Evolutionary conservation across 2,797 vertebrate species (phyloP).

Genomic region (Iguana delicatissima): DNA sequence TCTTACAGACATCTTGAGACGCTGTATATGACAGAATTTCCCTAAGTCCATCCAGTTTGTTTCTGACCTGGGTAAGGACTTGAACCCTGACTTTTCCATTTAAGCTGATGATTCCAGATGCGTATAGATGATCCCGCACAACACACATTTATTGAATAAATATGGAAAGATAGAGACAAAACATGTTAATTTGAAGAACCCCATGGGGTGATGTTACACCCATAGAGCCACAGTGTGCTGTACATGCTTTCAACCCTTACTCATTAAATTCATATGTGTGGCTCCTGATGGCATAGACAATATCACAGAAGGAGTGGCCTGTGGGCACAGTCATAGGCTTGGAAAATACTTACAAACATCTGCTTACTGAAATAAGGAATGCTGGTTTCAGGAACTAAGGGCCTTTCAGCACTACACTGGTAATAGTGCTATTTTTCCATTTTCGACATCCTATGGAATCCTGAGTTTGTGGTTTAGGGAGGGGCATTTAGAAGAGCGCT

Average conservation of each 20-base stretch:
- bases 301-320: too few species aligned
- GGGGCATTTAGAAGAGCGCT: too few species aligned
- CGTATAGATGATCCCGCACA: background rate
- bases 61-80: background rate
- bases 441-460: too few species aligned
- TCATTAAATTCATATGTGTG: background rate
- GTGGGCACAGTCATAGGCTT: background rate
- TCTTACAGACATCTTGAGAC: too few species aligned
- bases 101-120: background rate
- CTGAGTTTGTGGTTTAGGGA: too few species aligned
- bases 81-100: background rate
- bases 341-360: background rate
- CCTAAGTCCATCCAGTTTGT: background rate
- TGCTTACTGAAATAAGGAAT: background rate
- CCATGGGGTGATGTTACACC: background rate
- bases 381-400: background rate
- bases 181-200: background rate
- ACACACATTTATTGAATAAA: background rate
- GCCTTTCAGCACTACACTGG: too few species aligned
- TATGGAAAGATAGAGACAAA: background rate
- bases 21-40: background rate
- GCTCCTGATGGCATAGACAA: background rate
- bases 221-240: too few species aligned
- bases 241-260: background rate
- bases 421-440: too few species aligned